Conservation (phyloP, 2,797 vertebrate species). For the Pogonophryne albipinna region DNA sequence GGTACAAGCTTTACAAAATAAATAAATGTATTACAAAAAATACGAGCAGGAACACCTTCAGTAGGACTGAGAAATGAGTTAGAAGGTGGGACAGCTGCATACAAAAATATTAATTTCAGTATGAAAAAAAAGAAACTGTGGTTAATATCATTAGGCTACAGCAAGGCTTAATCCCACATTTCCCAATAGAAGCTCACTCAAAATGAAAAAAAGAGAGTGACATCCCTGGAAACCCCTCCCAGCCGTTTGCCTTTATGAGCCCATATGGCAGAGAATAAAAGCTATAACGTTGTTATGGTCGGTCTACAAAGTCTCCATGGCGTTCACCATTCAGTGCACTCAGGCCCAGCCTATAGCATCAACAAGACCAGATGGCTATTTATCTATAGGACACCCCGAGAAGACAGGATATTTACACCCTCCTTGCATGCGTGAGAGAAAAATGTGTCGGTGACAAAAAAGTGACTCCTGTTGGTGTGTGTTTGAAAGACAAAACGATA, state of each 20-base stretch:
- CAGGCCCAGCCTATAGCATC: conserved; percentile 65
- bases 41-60: background rate
- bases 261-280: conserved; percentile 77
- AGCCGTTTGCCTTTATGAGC: conserved; percentile 71
- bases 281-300: conserved; percentile 56
- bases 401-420: conserved; percentile 53
- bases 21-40: background rate
- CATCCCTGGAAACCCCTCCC: conserved; percentile 60
- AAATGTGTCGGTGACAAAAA: conserved; percentile 45
- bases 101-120: background rate
- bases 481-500: conserved; percentile 12
- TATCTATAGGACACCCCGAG: conserved; percentile 60
- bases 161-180: conserved; percentile 30
- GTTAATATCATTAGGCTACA: background rate
- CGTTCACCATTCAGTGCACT: conserved; percentile 47
- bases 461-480: conserved; percentile 3
- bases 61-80: background rate
- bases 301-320: conserved; percentile 64
- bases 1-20: conserved; percentile 61
- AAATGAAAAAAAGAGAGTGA: conserved; percentile 56
- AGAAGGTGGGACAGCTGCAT: too few relatives aligned
- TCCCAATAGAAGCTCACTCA: conserved; percentile 41
- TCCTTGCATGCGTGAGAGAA: conserved; percentile 10
- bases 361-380: conserved; percentile 74
- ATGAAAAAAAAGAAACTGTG: background rate